Evolutionary conservation across 2,113 vertebrate species (phyloP).

Genomic region (Perca flavescens): DNA sequence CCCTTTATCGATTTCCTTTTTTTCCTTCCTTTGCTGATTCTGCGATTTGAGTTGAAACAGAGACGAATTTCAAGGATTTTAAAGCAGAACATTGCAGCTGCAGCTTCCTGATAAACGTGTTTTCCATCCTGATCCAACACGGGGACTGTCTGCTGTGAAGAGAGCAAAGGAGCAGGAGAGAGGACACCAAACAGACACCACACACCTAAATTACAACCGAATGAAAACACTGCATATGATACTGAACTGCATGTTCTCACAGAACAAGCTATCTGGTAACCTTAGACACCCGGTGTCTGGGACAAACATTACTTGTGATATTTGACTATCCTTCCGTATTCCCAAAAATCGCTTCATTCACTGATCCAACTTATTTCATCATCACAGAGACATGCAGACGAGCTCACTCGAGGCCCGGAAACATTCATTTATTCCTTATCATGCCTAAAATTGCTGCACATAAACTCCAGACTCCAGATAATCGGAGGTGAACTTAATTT

Average conservation of each 20-base stretch:
- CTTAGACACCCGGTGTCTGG: slow-evolving; percentile 46
- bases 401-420: background rate
- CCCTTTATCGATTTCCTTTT: slow-evolving; percentile 76
- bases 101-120: slow-evolving; percentile 62
- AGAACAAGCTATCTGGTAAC: slow-evolving; percentile 49
- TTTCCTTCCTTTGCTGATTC: slow-evolving; percentile 65
- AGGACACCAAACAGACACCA: slow-evolving; percentile 37
- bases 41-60: slow-evolving; percentile 69
- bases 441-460: slow-evolving; percentile 1
- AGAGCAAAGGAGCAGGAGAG: slow-evolving; percentile 14
- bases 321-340: slow-evolving; percentile 36
- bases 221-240: slow-evolving; percentile 31
- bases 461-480: slow-evolving; percentile 31
- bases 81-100: slow-evolving; percentile 68
- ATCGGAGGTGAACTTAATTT: slow-evolving; percentile 42
- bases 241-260: slow-evolving; percentile 46
- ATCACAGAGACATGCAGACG: slow-evolving; percentile 13
- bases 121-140: slow-evolving; percentile 54
- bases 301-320: slow-evolving; percentile 58
- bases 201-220: slow-evolving; percentile 23
- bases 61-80: slow-evolving; percentile 71
- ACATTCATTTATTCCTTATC: slow-evolving; percentile 16
- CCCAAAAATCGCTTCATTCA: slow-evolving; percentile 45
- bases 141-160: slow-evolving; percentile 41
- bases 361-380: slow-evolving; percentile 25